Conservation (phyloP, 2,888 invertebrate species). For the Campoletis raptor region DNA sequence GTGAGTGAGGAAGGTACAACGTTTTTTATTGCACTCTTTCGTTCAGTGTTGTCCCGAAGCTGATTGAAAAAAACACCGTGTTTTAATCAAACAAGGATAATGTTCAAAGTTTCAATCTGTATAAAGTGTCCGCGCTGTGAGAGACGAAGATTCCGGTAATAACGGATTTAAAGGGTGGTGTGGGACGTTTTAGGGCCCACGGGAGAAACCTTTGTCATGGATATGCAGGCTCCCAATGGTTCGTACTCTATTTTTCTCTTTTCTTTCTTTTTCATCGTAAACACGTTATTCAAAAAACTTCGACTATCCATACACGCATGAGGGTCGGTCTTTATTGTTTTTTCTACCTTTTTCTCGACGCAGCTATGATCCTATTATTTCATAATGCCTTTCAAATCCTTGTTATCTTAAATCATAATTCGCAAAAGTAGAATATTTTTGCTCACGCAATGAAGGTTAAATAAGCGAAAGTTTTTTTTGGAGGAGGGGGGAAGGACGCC, state of each 20-base stretch:
- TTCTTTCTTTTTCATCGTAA: constrained; percentile 30
- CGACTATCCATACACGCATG: not conserved
- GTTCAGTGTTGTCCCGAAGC: constrained; percentile 67
- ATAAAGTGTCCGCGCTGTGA: constrained; percentile 74
- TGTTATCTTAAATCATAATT: constrained; percentile 23
- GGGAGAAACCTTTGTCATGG: constrained; percentile 83
- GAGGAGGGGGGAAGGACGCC: constrained; percentile 60
- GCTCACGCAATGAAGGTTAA: constrained; percentile 69
- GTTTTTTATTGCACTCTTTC: constrained; percentile 37
- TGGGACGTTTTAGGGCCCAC: constrained; percentile 59
- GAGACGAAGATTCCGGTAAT: constrained; percentile 79
- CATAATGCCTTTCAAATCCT: not conserved
- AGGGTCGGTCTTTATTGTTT: constrained; percentile 18
- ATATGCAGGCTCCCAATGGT: constrained; percentile 85
- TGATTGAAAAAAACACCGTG: constrained; percentile 54
- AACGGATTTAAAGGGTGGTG: constrained; percentile 75
- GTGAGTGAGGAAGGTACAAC: constrained; percentile 54
- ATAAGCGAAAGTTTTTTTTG: constrained; percentile 60
- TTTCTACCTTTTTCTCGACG: not conserved
- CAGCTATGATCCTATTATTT: not conserved
- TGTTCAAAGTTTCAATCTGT: constrained; percentile 71
- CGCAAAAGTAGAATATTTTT: constrained; percentile 7
- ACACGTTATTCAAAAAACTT: constrained; percentile 38
- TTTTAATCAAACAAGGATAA: constrained; percentile 66
- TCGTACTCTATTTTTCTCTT: constrained; percentile 72